phyloP scores from a whole-genome alignment of 2,113 vertebrate genomes.

The Tragelaphus imberbis region DNA sequence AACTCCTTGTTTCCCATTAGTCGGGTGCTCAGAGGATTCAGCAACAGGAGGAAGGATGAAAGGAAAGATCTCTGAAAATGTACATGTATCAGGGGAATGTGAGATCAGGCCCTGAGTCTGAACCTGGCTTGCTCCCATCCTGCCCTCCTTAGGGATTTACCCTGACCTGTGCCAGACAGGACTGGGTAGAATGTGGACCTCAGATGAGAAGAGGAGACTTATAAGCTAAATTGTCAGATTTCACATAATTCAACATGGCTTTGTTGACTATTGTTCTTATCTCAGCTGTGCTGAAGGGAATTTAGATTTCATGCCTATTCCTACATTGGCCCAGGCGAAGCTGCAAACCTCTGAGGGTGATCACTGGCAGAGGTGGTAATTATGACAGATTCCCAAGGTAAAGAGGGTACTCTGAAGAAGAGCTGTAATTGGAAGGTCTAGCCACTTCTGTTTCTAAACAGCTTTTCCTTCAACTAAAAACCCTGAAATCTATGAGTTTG shows the following conservation, averaged over 20 bases:
- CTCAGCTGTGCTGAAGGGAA: background rate
- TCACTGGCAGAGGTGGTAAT: fast-evolving
- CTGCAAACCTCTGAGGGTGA: background rate
- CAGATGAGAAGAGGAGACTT: background rate
- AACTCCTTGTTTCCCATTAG: background rate
- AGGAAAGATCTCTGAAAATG: background rate
- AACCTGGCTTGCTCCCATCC: background rate
- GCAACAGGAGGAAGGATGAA: background rate
- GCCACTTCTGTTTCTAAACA: background rate
- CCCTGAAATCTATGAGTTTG: background rate
- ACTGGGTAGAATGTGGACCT: background rate
- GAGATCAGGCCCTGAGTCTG: background rate
- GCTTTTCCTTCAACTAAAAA: background rate
- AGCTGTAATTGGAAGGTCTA: background rate
- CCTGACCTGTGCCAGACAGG: too few relatives aligned
- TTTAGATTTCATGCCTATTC: background rate
- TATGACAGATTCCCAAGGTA: background rate
- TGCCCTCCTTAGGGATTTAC: background rate
- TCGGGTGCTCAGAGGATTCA: background rate
- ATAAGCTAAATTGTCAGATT: background rate
- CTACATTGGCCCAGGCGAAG: fast-evolving
- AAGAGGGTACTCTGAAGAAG: background rate
- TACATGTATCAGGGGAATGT: fast-evolving
- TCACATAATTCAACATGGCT: background rate
- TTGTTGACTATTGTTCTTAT: background rate